A percentile compares a stretch with the other conserved stretches of the same genome.
These are phyloP conservation scores for Synergus umbraculus DNA, from an alignment of 2,888 invertebrate genomes.

Conservation along the genomic window DNA sequence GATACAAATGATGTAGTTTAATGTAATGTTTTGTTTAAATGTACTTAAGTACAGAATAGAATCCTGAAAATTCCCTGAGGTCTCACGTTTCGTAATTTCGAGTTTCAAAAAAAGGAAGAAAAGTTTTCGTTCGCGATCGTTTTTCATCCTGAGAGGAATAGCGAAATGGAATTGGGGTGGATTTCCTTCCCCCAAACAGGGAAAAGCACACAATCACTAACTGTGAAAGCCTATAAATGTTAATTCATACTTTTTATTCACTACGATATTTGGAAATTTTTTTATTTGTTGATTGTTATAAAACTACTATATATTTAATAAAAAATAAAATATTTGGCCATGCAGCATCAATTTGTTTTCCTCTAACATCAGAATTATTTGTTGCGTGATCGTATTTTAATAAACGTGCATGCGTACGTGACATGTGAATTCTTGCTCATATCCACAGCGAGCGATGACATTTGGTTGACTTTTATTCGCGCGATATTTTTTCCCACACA, in stretches of 20 bases:
- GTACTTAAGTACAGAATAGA: background rate
- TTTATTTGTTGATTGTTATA: background rate
- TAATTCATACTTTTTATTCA: background rate
- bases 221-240: background rate
- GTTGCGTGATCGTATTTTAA: constrained; percentile 3
- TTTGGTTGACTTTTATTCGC: constrained; percentile 17
- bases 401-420: background rate
- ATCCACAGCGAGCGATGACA: background rate
- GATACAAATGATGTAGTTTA: background rate
- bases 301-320: no score
- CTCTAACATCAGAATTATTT: background rate
- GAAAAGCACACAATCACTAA: background rate
- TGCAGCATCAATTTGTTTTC: background rate
- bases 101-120: background rate
- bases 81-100: background rate
- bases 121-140: background rate
- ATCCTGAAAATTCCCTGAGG: background rate
- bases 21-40: background rate
- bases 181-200: background rate
- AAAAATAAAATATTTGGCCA: background rate
- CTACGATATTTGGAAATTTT: background rate
- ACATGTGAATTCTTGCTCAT: background rate
- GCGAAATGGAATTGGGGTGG: background rate
- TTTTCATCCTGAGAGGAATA: background rate
- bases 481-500: constrained; percentile 12